Evolutionary conservation across 2,888 invertebrate species (phyloP), one percentile per base, ranked within the genome.

Genomic region (Agriopis marginaria): DNA sequence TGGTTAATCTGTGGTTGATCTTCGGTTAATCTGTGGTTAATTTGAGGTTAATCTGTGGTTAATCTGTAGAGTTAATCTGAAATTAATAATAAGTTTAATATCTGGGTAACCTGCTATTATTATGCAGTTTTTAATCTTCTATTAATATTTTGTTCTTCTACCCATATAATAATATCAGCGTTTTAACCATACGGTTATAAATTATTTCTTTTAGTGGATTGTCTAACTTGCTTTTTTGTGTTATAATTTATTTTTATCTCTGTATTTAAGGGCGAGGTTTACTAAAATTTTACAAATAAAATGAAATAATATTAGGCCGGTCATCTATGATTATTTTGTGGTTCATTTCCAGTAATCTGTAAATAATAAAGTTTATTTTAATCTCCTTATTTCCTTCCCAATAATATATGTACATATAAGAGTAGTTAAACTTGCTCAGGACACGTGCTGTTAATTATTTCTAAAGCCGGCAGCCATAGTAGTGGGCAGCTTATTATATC

Each of bases 381-480:
- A 10, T 45, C 45, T 45, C 10, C 45, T 45, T 45, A 45, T 11
- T 45, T 45, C 42, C 0, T 12, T 45, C 12, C 45, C 3, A 11
- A 45, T 8, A 10, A 6, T 23, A 23, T 23, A 23, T 23, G 17
- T 1, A 23, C 17, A 23, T 23, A 23, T 23, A 23, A 1, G n/a
- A n/a, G n/a, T n/a, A n/a, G n/a, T n/a, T 17, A 32, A 32, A 51
- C n/a, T 32, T 32, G n/a, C 32, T 11, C 11, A 32, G 45, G 8
- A 58, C 17, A 49, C 47, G 47, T 55, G 44, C 17, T 17, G 39
- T 17, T 63, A 39, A 39, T 47, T 47, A 53, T 39, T 45, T 7
- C 44, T 45, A n/a, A 23, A 63, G 42, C 32, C 0, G 8, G 66
- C 42, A 62, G 14, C 66, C 66, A 14, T 66, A 62, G 1, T 49